Evolutionary conservation across 2,888 invertebrate species (phyloP).

Genomic region (Cyclophora punctaria): DNA sequence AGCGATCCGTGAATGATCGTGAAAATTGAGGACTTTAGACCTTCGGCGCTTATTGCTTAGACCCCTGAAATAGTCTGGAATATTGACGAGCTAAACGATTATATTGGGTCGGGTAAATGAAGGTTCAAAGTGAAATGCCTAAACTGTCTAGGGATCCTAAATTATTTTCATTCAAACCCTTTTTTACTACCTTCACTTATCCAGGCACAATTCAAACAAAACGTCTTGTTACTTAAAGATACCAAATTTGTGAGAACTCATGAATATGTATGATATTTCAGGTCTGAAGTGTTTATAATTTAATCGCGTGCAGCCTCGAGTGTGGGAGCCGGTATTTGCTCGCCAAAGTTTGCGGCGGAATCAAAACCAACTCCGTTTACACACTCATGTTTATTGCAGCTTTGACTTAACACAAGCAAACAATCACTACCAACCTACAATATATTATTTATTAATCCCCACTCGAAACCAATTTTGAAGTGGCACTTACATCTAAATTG

Average conservation of each 20-base stretch:
- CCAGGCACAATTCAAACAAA: constrained; percentile 11
- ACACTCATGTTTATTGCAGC: constrained; percentile 26
- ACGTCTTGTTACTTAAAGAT: constrained; percentile 17
- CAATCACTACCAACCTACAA: background rate
- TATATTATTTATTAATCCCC: background rate
- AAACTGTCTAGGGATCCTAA: background rate
- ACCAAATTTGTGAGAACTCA: constrained; percentile 20
- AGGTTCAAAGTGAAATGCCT: background rate
- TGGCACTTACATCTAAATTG: constrained; percentile 12
- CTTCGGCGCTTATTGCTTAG: constrained; percentile 18
- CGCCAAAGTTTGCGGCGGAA: constrained; percentile 35
- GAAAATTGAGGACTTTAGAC: too few relatives aligned
- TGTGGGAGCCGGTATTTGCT: constrained; percentile 36
- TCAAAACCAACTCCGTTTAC: constrained; percentile 27
- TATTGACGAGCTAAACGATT: constrained; percentile 26
- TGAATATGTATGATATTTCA: constrained; percentile 47
- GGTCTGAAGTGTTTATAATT: constrained; percentile 37
- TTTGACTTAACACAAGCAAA: constrained; percentile 4
- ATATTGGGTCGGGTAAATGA: constrained; percentile 13
- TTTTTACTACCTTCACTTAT: too few relatives aligned
- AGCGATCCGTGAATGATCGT: constrained; percentile 13
- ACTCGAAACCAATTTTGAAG: constrained; percentile 3
- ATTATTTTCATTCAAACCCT: too few relatives aligned
- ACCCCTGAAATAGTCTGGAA: constrained; percentile 18
- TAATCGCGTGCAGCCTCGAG: constrained; percentile 28